A percentile compares a stretch with the other conserved stretches of the same genome.
These are phyloP conservation scores for Centropus unirufus DNA, from an alignment of 2,113 vertebrate genomes.

Conservation along the genomic window DNA sequence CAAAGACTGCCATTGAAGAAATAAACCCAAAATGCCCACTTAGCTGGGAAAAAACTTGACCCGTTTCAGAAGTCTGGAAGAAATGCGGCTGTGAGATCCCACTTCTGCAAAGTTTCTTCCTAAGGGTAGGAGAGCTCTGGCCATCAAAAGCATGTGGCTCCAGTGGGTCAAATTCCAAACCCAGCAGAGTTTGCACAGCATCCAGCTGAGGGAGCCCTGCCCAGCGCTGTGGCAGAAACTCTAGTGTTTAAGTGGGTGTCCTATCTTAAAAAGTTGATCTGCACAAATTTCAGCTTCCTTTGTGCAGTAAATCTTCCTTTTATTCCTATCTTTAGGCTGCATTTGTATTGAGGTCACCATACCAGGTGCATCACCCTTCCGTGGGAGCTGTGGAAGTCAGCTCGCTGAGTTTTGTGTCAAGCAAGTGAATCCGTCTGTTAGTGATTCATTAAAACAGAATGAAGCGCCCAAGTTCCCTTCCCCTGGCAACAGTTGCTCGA, in stretches of 20 bases:
- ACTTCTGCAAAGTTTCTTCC: not conserved
- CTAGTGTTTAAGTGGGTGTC: not conserved
- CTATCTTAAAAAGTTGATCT: not conserved
- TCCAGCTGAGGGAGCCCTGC: not conserved
- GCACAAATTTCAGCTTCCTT: not conserved
- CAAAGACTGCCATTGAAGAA: not conserved
- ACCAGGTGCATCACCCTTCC: not conserved
- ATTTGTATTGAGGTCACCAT: not conserved
- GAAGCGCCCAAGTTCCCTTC: not conserved
- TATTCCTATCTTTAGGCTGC: not conserved
- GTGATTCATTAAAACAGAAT: not conserved
- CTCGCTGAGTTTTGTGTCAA: not conserved
- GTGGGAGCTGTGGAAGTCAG: not conserved
- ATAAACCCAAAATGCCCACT: not conserved
- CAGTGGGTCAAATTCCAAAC: not conserved
- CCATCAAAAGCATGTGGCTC: not conserved
- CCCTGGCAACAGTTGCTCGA: not conserved
- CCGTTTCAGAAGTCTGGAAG: not conserved
- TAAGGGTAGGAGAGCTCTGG: not conserved
- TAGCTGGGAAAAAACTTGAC: not conserved
- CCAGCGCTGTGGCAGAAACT: not conserved
- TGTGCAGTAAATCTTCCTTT: not conserved
- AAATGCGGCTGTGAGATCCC: not conserved
- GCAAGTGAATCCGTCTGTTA: not conserved
- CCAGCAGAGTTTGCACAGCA: not conserved